Evolutionary conservation across 2,797 vertebrate species (phyloP).

Genomic region (Ceyx erithaca): DNA sequence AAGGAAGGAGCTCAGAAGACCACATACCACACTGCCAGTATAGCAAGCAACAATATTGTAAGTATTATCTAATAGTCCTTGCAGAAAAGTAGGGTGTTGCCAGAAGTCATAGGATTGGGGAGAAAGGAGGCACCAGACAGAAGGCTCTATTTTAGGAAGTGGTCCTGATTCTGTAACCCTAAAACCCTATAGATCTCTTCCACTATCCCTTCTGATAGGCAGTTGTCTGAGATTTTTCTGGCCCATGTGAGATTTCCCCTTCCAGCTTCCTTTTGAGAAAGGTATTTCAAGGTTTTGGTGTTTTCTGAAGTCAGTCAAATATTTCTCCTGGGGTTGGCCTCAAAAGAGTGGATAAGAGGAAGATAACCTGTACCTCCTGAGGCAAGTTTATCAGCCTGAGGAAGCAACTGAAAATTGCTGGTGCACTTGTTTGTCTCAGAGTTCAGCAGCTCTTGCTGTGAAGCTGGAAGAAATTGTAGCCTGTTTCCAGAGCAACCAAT

Average conservation of each 20-base stretch:
- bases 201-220: background rate
- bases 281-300: background rate
- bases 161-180: background rate
- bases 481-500: slow-evolving; percentile 62
- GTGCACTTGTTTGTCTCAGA: background rate
- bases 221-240: background rate
- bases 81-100: background rate
- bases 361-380: background rate
- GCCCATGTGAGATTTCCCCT: background rate
- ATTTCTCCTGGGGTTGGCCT: background rate
- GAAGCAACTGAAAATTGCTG: background rate
- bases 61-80: background rate
- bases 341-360: background rate
- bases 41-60: background rate
- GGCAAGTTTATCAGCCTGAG: background rate
- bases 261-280: background rate
- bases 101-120: background rate
- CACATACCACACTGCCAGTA: background rate
- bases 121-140: background rate
- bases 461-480: slow-evolving; percentile 15
- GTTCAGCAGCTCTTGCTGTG: slow-evolving; percentile 36
- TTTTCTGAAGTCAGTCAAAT: background rate
- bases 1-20: background rate
- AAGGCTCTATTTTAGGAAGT: background rate
- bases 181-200: background rate